Percentiles rank a stretch among this genome's conserved stretches.
Evolutionary conservation across 2,113 vertebrate species (phyloP).

Genomic region (Apteryx mantelli): DNA sequence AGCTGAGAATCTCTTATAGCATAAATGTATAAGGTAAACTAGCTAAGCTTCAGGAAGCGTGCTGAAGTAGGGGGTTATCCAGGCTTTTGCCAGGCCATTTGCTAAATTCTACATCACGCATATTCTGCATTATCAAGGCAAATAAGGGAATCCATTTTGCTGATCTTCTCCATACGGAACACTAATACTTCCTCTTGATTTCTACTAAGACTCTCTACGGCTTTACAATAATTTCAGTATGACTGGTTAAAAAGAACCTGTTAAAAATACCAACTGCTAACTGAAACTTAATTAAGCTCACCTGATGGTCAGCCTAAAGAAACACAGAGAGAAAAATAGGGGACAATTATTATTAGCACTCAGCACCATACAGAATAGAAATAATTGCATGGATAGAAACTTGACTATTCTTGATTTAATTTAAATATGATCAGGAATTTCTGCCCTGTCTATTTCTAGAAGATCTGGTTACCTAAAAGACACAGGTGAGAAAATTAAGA

Average conservation of each 20-base stretch:
- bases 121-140: neutral
- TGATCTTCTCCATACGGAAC: neutral
- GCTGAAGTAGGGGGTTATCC: neutral
- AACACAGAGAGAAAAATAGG: neutral
- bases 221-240: neutral
- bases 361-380: neutral
- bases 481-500: neutral
- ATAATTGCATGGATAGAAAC: neutral
- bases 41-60: neutral
- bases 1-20: neutral
- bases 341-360: neutral
- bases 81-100: neutral
- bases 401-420: neutral
- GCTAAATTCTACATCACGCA: neutral
- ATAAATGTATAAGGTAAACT: neutral
- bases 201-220: neutral
- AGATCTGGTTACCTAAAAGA: neutral
- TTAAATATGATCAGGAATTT: neutral
- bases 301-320: neutral
- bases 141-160: neutral
- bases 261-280: neutral
- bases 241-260: neutral
- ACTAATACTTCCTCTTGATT: neutral
- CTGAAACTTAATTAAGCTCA: neutral
- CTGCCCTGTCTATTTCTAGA: neutral